These are phyloP conservation scores for Pycnomerus fuliginosus DNA, from an alignment of 2,888 invertebrate species.

Conservation along the genomic window DNA sequence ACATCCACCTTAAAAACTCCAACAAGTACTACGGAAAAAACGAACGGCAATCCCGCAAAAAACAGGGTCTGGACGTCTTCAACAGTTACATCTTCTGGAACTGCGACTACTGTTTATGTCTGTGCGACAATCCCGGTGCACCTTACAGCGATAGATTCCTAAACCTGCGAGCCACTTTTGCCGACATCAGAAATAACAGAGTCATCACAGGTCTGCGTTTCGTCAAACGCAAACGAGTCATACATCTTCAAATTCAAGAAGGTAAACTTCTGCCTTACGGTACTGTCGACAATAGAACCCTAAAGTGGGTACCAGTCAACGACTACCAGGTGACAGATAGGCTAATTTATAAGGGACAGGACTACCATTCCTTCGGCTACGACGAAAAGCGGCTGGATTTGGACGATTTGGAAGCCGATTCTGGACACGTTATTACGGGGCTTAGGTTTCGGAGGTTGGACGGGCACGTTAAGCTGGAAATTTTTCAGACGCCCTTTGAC, in stretches of 20 bases:
- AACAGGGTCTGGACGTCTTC: no score
- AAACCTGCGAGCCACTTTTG: conserved; percentile 67
- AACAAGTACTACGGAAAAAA: no score
- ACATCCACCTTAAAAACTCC: no score
- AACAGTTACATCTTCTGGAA: no score
- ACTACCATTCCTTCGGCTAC: conserved; percentile 77
- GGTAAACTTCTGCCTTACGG: conserved; percentile 68
- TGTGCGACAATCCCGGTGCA: conserved; percentile 73
- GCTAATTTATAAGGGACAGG: conserved; percentile 61
- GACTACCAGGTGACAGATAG: conserved; percentile 58
- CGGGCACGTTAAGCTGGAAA: conserved; percentile 81
- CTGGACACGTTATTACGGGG: conserved; percentile 73
- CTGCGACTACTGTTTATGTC: conserved; percentile 87
- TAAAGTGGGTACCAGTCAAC: conserved; percentile 71
- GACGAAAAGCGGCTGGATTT: conserved; percentile 77
- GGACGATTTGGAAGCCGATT: conserved; percentile 71
- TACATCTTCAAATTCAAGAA: conserved; percentile 83
- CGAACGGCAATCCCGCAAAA: no score
- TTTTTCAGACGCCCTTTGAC: conserved; percentile 74
- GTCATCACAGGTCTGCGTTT: conserved; percentile 79
- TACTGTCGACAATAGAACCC: conserved; percentile 59
- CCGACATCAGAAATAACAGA: conserved; percentile 65
- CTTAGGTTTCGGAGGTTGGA: conserved; percentile 76
- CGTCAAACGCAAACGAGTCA: conserved; percentile 70
- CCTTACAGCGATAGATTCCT: conserved; percentile 81